Evolutionary conservation across 2,888 invertebrate species (phyloP).

Genomic region (Drosophila formosana): DNA sequence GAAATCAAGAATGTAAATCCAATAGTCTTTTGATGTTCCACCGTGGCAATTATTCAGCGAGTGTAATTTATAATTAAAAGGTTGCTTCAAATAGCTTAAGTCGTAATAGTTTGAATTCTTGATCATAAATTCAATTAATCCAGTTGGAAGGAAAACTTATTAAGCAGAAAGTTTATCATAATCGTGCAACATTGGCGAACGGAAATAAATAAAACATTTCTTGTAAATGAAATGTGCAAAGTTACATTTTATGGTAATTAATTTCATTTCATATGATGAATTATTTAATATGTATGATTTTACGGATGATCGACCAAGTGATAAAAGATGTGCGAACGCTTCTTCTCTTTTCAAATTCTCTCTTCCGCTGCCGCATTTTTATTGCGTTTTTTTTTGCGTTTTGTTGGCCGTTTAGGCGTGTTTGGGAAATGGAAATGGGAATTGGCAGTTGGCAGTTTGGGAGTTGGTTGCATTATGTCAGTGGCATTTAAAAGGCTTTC

Average conservation of each 20-base stretch:
- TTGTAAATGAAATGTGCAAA: background rate
- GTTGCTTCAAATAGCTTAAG: no score
- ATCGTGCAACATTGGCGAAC: background rate
- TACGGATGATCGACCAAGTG: conserved; percentile 26
- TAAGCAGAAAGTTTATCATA: background rate
- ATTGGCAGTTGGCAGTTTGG: conserved; percentile 12
- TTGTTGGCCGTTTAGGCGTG: background rate
- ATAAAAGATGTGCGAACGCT: conserved; percentile 10
- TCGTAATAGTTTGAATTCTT: no score
- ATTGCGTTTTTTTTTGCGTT: background rate
- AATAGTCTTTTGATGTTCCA: conserved; percentile 4
- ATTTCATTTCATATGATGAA: background rate
- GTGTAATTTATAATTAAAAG: no score
- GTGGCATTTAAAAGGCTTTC: conserved; percentile 50
- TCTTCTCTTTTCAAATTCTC: background rate
- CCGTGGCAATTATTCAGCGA: conserved; percentile 1
- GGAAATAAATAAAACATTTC: background rate
- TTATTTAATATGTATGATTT: conserved; percentile 10
- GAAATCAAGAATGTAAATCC: no score
- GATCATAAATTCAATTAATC: background rate
- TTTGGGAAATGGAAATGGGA: conserved; percentile 7
- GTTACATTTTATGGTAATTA: background rate
- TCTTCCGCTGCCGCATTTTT: conserved; percentile 58
- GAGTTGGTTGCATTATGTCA: conserved; percentile 37
- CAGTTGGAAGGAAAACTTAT: background rate